Conservation (phyloP, 2,797 vertebrate species). For the Typhlichthys eigenmanni region DNA sequence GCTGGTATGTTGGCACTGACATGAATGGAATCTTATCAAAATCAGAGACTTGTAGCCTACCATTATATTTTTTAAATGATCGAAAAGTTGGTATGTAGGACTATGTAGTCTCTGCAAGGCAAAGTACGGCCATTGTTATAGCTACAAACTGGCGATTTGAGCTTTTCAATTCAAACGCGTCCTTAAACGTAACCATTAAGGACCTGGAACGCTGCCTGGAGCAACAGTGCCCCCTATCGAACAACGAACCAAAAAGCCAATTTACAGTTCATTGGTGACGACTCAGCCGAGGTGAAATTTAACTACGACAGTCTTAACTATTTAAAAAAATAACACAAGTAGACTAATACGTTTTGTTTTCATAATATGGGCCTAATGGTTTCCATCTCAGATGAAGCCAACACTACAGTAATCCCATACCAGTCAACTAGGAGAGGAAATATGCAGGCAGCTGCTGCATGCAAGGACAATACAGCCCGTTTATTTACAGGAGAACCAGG, state of each 20-base stretch:
- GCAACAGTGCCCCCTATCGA: constrained; percentile 77
- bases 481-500: constrained; percentile 57
- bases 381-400: background rate
- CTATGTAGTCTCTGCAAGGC: constrained; percentile 42
- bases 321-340: too few species aligned
- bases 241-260: background rate
- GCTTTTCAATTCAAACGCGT: constrained; percentile 39
- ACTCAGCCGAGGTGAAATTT: too few species aligned
- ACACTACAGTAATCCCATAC: constrained; percentile 49
- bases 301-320: too few species aligned
- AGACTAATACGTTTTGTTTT: too few species aligned
- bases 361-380: too few species aligned
- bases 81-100: too few species aligned
- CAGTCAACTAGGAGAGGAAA: constrained; percentile 14
- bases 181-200: constrained; percentile 21
- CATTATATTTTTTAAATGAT: too few species aligned
- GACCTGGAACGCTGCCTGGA: constrained; percentile 43
- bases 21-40: too few species aligned
- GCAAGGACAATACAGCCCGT: constrained; percentile 26
- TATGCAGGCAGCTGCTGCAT: constrained; percentile 24
- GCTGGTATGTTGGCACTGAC: constrained; percentile 25
- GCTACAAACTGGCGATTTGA: constrained; percentile 52
- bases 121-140: constrained; percentile 59
- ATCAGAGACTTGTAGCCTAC: background rate
- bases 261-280: background rate